Conservation (phyloP, 2,797 vertebrate species). For the Falco columbarius region DNA sequence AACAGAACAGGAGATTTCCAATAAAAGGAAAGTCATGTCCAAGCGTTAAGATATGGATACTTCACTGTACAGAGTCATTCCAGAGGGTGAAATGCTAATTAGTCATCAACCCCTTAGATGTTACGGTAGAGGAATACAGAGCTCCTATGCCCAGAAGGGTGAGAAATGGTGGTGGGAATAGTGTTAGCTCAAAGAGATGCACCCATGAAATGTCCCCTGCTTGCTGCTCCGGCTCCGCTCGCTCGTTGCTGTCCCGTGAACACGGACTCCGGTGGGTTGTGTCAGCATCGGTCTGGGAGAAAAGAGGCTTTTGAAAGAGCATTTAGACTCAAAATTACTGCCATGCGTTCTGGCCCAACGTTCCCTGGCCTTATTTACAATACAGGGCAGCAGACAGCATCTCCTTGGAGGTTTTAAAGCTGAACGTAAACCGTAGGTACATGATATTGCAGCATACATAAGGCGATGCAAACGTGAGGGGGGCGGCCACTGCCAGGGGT, state of each 20-base stretch:
- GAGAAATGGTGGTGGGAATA: neutral
- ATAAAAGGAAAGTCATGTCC: neutral
- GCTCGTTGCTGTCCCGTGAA: neutral
- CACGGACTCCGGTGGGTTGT: rapidly evolving
- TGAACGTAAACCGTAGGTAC: neutral
- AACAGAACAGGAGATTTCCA: neutral
- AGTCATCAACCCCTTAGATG: neutral
- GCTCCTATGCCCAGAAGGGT: neutral
- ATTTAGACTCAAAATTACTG: neutral
- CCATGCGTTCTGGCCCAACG: neutral
- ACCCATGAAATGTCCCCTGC: rapidly evolving
- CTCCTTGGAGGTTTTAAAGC: neutral
- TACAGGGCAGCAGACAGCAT: neutral
- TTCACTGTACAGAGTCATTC: neutral
- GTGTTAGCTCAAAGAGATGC: neutral
- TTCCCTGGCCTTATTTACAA: neutral
- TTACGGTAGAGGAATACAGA: neutral
- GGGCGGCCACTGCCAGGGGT: neutral
- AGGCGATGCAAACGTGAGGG: rapidly evolving
- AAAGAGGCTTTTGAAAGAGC: neutral
- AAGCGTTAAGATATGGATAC: neutral
- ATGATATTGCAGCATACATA: rapidly evolving
- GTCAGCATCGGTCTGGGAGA: neutral
- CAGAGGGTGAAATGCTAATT: neutral
- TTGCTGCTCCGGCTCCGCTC: neutral